Evolutionary conservation across 2,888 invertebrate species (phyloP), one percentile per base, ranked within the genome.

Genomic region (Aelia acuminata): DNA sequence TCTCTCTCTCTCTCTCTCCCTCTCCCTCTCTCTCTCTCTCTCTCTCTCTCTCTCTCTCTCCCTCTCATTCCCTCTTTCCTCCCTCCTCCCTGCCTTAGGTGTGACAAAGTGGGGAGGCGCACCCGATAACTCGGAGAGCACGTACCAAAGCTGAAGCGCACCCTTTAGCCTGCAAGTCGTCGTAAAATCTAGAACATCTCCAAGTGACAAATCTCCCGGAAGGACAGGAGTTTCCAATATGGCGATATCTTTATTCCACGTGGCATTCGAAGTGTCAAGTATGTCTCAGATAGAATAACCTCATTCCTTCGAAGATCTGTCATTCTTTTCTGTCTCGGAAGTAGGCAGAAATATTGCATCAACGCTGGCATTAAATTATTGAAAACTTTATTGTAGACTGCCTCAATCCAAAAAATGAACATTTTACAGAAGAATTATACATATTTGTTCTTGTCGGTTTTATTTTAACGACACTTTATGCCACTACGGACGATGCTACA

Each of bases 151-250:
- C n/a, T n/a, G n/a, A n/a, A n/a, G n/a, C n/a, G n/a, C 63, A 70
- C 31, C 63, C 31, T 15, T 26, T 4, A 4, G 1, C 1, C 57
- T 15, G 18, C 0, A 31, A 31, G 63, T 4, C 31, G 26, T 63
- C 63, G 63, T 63, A 63, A 63, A 63, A 63, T 63, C 63, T 63
- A 31, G 63, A 63, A 63, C 31, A 63, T 63, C 31, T 26, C 63
- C 31, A 31, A 18, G 35, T 70, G 63, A 70, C 63, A 70, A 70
- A 70, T 70, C 63, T 31, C 20, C 35, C 63, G 63, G n/a, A n/a
- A 70, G 31, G 63, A 18, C 18, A 0, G 63, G 7, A 4, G 43
- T 26, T 26, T 31, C 63, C 63, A 70, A 70, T 70, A 70, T 20
- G 63, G 63, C 63, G 26, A 70, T 35, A 70, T 70, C 63, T 70